Base-by-base conservation (phyloP, 2,888 invertebrate species). In the Epiperipatus broadwayi region DNA sequence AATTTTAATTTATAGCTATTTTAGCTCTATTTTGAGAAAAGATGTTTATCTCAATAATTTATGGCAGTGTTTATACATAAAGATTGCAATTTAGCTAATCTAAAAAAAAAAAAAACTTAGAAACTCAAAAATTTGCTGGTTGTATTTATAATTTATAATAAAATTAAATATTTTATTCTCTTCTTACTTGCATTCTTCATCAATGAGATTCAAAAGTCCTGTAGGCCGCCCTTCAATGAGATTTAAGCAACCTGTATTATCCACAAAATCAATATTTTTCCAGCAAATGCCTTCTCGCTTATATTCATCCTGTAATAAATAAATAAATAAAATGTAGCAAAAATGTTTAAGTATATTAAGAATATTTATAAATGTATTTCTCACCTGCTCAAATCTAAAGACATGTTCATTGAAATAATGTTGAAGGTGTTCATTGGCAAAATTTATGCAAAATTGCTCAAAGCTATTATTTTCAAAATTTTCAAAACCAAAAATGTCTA, bases 371-470 rank as follows among this genome's bases (percentile, higher is more conserved):
- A n/a, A n/a, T n/a, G n/a, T n/a, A n/a, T n/a, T n/a, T n/a, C n/a
- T n/a, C n/a, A 62, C 61, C 55, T 63, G 64, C 56, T 91, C 91
- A 54, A 89, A 89, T 63, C 89, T 87, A 65, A 93, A 93, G 49
- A 93, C 91, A 58, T 93, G 91, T 61, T 89, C 84, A 67, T 91
- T 91, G 66, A 93, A 93, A 60, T 91, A 91, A 61, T 84, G 83
- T 64, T 93, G 91, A 36, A 93, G 68, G 61, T 89, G 87, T 61
- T 93, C 91, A 60, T 93, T 93, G 14, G 91, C 91, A 60, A 85
- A 91, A 67, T 93, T 93, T 51, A 93, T 91, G 62, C 91, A 91
- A 49, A 91, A 71, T 63, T 91, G 91, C 60, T 93, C 91, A 60
- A 89, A 91, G 59, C 85, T 87, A 57, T 66, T 66, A 51, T 51